Evolutionary conservation across 2,797 vertebrate genomes (phyloP), one percentile per base, ranked within the genome.

Genomic region (Macropodus opercularis): DNA sequence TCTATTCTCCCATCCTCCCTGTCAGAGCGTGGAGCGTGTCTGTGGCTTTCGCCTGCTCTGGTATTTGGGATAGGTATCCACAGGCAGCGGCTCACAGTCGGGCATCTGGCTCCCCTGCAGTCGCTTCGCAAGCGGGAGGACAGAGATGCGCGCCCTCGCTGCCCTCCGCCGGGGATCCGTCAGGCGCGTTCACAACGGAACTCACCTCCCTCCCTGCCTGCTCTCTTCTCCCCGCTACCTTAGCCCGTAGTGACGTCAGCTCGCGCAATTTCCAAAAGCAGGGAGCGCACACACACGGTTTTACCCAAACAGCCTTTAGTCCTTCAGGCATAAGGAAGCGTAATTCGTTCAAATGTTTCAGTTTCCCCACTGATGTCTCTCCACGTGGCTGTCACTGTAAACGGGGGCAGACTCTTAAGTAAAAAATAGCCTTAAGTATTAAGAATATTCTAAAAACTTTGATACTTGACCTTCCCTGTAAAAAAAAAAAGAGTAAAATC

Each of bases 41-140:
- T 60, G 73, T 56, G 79, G 69, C 56, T 81, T 60, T 62, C 72
- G 69, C 63, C 66, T 85, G 85, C 87, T 63, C 82, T 81, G 87
- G 84, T 77, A 89, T 89, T 82, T 75, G 80, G 84, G 80, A 84
- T 66, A 32, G 26, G 69, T 72, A 85, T 90, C 90, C 87, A 85
- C 85, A 86, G 86, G 85, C 88, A 84, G 84, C 73, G 80, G 79
- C 88, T 90, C 87, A 52, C 89, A 75, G 82, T 90, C 87, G 79
- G 87, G 88, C 80, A 91, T 91, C 89, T 88, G 86, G 81, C 85
- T 90, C 77, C 87, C 89, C 89, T 89, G 90, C 90, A 90, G 88
- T 91, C 83, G 84, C 88, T 87, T 89, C 86, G 72, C 76, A 53
- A 87, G 85, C 85, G 74, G n/a, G 80, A 85, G 78, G 82, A 86